A percentile compares a stretch with the other conserved stretches of the same genome.
phyloP scores from a whole-genome alignment of 2,797 vertebrate species.

The Malacoctenus gilli region DNA sequence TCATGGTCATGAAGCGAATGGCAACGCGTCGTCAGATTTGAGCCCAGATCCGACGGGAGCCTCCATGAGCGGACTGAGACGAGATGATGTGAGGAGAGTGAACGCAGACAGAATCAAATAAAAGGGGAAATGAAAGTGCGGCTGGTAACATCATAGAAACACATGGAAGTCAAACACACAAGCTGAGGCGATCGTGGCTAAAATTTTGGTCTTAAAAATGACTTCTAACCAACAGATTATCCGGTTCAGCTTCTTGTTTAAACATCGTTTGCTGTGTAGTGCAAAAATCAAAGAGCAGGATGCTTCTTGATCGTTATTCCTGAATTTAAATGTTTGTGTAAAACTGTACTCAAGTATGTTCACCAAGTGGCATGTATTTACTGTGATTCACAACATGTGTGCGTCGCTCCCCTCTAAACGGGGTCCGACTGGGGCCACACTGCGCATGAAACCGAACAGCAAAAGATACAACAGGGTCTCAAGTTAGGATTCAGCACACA shows the following conservation, averaged over 20 bases:
- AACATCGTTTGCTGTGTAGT: conserved; percentile 55
- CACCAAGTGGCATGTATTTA: conserved; percentile 31
- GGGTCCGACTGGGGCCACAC: conserved; percentile 21
- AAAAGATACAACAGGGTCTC: conserved; percentile 39
- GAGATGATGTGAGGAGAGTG: conserved; percentile 8
- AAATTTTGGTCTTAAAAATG: conserved; percentile 49
- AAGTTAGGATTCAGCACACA: conserved; percentile 51
- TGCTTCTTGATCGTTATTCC: conserved; percentile 47
- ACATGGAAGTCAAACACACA: conserved; percentile 31
- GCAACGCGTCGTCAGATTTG: conserved; percentile 19
- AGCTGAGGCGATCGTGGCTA: conserved; percentile 27
- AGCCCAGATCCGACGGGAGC: not conserved
- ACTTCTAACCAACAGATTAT: conserved; percentile 22
- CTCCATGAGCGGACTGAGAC: not conserved
- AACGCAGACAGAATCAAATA: conserved; percentile 12
- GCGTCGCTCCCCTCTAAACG: conserved; percentile 13
- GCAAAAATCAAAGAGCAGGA: conserved; percentile 59
- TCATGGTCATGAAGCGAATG: conserved; percentile 19
- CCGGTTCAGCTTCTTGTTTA: conserved; percentile 33
- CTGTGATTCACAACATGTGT: conserved; percentile 38
- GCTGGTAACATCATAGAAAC: conserved; percentile 19
- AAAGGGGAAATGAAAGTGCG: conserved; percentile 50
- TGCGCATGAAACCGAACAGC: conserved; percentile 23
- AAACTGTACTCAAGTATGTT: conserved; percentile 47
- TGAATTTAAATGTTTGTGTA: conserved; percentile 39